Base-by-base conservation (phyloP, 1,140 invertebrate genomes). In the Drosophila ercepeae region DNA sequence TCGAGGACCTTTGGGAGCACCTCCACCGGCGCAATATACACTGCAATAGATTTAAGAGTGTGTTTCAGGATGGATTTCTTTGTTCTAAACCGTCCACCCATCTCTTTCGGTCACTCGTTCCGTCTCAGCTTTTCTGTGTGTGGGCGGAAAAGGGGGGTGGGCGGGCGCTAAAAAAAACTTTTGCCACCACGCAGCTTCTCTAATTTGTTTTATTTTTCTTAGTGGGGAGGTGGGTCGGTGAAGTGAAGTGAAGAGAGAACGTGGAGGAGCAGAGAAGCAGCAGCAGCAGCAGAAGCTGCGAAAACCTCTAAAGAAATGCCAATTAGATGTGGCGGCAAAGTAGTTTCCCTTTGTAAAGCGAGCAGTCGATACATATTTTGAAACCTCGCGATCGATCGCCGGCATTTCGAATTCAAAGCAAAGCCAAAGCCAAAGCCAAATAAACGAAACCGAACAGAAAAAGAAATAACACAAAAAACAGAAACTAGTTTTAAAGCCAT, bases 311-410 rank as follows among this genome's bases (percentile, higher is more conserved):
- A 64, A 60, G 50, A 64, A 67, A 64, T 67, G 60, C 46, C 59
- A 69, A 72, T 72, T 73, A 72, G 69, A 72, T 51, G 55, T 39
- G 29, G 55, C 57, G 57, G 49, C 42, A 42, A 63, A 53, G 68
- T 86, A 86, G 81, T 86, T 88, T 76, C 82, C 68, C 76, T 76
- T 86, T 68, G 77, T 51, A 77, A 74, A 88, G 82, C 73, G 73
- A 88, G 52, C 55, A 67, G 50, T 75, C 55, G 49, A 75, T 42
- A 18, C 39, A 42, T 55, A 78, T 75, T 42, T 69, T 21, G 34
- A 55, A 61, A 71, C 51, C 48, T 46, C 36, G 36, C 68, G 58
- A 69, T 18, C 39, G 14, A 16, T 39, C 44, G 61, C 78, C 78
- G 78, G 78, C 68, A 65, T 77, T 54, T 74, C 29, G 32, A 76